These are phyloP conservation scores for Eupithecia dodoneata DNA, from an alignment of 2,888 invertebrate genomes.

Conservation along the genomic window DNA sequence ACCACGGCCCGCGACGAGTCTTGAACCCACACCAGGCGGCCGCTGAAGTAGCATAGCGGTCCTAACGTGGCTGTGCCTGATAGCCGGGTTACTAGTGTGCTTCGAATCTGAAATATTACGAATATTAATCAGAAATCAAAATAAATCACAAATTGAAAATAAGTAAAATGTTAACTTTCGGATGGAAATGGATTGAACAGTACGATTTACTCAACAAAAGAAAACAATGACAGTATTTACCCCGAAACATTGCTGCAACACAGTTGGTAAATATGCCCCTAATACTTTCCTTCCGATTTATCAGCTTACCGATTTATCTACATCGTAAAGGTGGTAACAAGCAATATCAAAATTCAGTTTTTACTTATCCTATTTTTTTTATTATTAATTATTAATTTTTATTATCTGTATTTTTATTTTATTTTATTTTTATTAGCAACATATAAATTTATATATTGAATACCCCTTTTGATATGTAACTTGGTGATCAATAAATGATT, in stretches of 20 bases:
- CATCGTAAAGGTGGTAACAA: neutral
- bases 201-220: neutral
- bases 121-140: neutral
- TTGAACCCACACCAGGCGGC: constrained; percentile 93
- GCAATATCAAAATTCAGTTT: neutral
- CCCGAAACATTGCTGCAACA: neutral
- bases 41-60: constrained; percentile 91
- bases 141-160: neutral
- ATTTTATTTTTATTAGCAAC: too few relatives aligned
- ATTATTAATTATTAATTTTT: too few relatives aligned
- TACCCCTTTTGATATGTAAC: too few relatives aligned
- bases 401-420: too few relatives aligned
- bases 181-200: neutral
- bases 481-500: too few relatives aligned
- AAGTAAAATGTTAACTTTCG: neutral
- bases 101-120: constrained; percentile 62
- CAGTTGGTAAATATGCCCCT: too few relatives aligned
- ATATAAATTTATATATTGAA: too few relatives aligned
- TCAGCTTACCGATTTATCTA: too few relatives aligned
- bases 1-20: constrained; percentile 89
- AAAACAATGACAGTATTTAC: neutral
- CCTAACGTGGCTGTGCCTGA: constrained; percentile 85
- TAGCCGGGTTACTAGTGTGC: constrained; percentile 69
- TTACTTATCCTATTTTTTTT: neutral
- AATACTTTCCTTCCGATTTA: neutral